phyloP scores from a whole-genome alignment of 1,140 invertebrate species.

The Drosophila arawakana region DNA sequence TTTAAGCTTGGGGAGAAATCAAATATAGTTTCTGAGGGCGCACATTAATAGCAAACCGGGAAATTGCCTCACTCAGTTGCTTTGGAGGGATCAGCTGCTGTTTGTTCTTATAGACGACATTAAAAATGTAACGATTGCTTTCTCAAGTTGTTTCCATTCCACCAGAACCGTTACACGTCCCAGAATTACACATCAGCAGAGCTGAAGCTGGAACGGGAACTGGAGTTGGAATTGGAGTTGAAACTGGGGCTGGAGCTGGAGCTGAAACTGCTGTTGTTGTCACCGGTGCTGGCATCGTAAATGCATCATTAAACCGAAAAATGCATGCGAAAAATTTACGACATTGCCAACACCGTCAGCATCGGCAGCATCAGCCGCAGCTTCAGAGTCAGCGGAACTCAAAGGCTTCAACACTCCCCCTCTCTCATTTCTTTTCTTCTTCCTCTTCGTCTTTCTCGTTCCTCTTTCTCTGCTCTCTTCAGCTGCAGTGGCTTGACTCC shows the following conservation, averaged over 20 bases:
- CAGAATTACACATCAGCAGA: constrained; percentile 38
- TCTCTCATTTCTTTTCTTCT: not conserved
- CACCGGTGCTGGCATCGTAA: constrained; percentile 80
- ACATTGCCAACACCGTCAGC: constrained; percentile 71
- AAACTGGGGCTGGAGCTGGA: not conserved
- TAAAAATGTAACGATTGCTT: constrained; percentile 83
- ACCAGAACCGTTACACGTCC: constrained; percentile 43
- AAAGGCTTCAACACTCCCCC: constrained; percentile 43
- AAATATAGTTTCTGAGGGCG: constrained; percentile 12
- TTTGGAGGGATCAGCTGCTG: constrained; percentile 58
- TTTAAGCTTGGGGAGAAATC: constrained; percentile 11
- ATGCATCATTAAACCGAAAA: constrained; percentile 84
- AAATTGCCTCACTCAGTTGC: constrained; percentile 24
- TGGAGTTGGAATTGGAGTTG: not conserved
- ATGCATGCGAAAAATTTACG: constrained; percentile 84
- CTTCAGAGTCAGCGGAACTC: not conserved
- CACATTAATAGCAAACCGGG: constrained; percentile 21
- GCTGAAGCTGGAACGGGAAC: constrained; percentile 8
- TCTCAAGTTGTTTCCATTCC: constrained; percentile 75
- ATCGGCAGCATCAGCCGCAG: too few species aligned
- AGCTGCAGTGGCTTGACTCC: constrained; percentile 15
- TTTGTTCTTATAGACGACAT: constrained; percentile 74
- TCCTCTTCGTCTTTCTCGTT: constrained; percentile 3
- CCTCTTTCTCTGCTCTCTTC: not conserved
- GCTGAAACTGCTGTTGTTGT: constrained; percentile 48